phyloP scores from a whole-genome alignment of 2,113 vertebrate species.

The Manacus vitellinus region DNA sequence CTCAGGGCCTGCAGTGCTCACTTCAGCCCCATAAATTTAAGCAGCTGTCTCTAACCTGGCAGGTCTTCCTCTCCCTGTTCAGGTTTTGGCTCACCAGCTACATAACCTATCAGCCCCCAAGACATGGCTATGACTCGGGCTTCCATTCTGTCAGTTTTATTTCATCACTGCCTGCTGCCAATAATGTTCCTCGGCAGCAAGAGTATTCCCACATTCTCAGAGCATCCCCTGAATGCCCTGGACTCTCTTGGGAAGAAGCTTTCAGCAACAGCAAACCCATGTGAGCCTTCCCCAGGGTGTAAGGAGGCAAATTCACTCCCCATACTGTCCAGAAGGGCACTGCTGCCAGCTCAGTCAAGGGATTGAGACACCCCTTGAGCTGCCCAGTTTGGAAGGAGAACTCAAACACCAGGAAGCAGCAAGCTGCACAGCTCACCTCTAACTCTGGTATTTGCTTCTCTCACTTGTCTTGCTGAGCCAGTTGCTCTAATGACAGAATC shows the following conservation, averaged over 20 bases:
- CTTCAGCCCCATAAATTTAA: not conserved
- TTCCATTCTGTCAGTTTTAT: not conserved
- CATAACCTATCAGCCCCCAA: not conserved
- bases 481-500: not conserved
- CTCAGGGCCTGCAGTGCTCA: not conserved
- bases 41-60: not conserved
- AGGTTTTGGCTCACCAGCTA: not conserved
- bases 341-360: fast-evolving
- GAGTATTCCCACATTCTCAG: not conserved
- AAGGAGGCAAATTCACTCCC: not conserved
- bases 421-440: not conserved
- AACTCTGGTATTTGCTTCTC: not conserved
- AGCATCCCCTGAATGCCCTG: fast-evolving
- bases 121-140: not conserved
- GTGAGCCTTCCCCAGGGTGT: not conserved
- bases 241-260: not conserved
- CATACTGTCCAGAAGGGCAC: not conserved
- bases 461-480: not conserved
- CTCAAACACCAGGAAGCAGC: not conserved
- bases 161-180: not conserved
- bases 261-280: not conserved
- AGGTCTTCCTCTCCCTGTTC: not conserved
- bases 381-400: not conserved
- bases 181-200: not conserved
- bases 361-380: not conserved